Percentiles rank a stretch among this genome's conserved stretches.
Evolutionary conservation across 2,797 vertebrate genomes (phyloP).

Genomic region (Mastacembelus armatus): DNA sequence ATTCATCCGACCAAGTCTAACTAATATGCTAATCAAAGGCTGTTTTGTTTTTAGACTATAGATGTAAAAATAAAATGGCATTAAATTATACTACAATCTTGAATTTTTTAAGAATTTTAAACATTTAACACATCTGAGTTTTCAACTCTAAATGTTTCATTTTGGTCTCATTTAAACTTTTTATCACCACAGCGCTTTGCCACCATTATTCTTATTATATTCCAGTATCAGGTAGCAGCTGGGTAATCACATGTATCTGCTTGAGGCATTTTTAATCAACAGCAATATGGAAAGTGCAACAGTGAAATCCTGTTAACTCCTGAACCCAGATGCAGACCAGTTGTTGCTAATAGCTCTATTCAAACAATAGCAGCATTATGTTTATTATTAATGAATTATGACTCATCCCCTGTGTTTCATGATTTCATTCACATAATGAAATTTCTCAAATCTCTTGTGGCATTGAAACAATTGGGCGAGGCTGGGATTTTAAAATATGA

Average conservation of each 20-base stretch:
- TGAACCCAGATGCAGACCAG: constrained; percentile 65
- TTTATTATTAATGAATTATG: constrained; percentile 69
- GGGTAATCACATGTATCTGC: constrained; percentile 71
- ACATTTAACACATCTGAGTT: not conserved
- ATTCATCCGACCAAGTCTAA: too few species aligned
- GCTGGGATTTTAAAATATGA: constrained; percentile 25
- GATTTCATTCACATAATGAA: constrained; percentile 41
- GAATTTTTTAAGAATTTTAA: not conserved
- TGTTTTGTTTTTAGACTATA: not conserved
- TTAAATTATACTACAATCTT: not conserved
- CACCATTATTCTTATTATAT: constrained; percentile 60
- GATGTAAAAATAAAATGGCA: not conserved
- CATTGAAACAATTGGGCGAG: constrained; percentile 5
- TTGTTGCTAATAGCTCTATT: constrained; percentile 50
- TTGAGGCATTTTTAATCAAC: constrained; percentile 79
- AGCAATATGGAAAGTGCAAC: constrained; percentile 62
- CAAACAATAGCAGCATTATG: constrained; percentile 39
- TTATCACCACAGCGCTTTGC: constrained; percentile 8
- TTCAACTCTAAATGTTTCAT: not conserved
- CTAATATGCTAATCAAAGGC: too few species aligned
- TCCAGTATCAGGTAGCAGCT: constrained; percentile 73
- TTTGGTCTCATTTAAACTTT: constrained; percentile 5
- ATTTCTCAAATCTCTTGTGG: constrained; percentile 32
- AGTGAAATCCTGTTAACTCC: constrained; percentile 66
- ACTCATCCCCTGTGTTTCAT: constrained; percentile 30